Conservation (phyloP, 2,113 vertebrate species). For the Pandion haliaetus region DNA sequence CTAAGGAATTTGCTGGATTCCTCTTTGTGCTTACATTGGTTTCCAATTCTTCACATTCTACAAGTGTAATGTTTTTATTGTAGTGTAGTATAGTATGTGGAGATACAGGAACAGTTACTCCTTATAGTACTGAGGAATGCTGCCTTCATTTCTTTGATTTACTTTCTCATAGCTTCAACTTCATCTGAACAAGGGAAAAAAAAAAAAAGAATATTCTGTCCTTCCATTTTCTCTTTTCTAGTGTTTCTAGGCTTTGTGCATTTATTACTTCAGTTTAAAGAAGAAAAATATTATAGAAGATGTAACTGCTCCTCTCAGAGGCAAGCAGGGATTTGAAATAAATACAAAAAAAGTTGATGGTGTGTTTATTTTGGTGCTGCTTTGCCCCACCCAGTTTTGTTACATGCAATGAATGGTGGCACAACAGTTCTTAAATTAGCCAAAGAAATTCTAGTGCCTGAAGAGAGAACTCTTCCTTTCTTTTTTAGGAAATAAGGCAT, state of each 20-base stretch:
- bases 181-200: background rate
- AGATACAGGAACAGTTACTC: background rate
- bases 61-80: background rate
- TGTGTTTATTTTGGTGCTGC: background rate
- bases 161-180: slow-evolving; percentile 26
- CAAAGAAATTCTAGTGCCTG: background rate
- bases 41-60: background rate
- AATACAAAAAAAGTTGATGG: background rate
- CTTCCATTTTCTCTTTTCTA: background rate
- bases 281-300: background rate
- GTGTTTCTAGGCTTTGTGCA: background rate
- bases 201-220: background rate
- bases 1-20: background rate
- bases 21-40: background rate
- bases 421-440: background rate
- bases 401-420: accelerated
- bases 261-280: background rate
- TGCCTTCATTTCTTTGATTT: slow-evolving; percentile 36
- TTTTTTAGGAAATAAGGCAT: background rate
- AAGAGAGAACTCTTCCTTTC: background rate
- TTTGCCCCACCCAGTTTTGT: background rate
- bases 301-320: background rate
- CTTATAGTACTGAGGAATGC: background rate
- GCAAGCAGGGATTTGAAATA: background rate
- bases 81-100: background rate